Base-by-base conservation (phyloP, 2,797 vertebrate species). In the Synaphobranchus kaupii region DNA sequence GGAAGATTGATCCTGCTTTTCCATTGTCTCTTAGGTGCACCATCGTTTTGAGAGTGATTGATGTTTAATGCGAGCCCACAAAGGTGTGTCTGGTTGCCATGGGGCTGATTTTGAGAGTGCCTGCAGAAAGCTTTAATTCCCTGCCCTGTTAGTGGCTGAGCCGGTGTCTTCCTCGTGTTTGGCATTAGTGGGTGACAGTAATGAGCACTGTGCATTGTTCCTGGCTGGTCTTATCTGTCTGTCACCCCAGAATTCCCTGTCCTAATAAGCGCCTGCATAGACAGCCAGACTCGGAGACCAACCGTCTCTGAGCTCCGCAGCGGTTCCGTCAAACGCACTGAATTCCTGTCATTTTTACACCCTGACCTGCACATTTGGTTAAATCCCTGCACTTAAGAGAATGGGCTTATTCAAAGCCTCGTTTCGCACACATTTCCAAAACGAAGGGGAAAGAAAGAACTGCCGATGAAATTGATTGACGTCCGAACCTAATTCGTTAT, bases 61-160 rank as follows among this genome's bases (percentile, higher is more conserved):
- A 95, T 95, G 92, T 92, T 93, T 93, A 94, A 94, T 82, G 89
- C 90, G 92, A 92, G 93, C 93, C 92, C 90, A 92, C 92, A 88
- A 91, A 94, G 91, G 91, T 94, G 93, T 94, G 93, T 94, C 50
- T 15, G 31, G 87, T 88, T 88, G 85, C 87, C 85, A 73, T 83
- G 85, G 80, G 66, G 66, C 81, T 66, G 50, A 60, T 39, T 84
- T 13, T 81, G 73, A 81, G 68, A 56, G 25, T 81, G 73, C 34
- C 68, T 58, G 44, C 81, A 20, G 31, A 28, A 48, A 17, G 20
- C 78, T 83, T 50, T 86, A n/a, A 25, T 34, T 85, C 39, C 28
- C 71, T n/a, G 25, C 5, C 20, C 56, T 15, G 31, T 80, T n/a
- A 84, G 81, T 48, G 52, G 68, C 44, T 86, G 76, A 34, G 80